Percentiles rank a stretch among this genome's conserved stretches.
These are phyloP conservation scores for Dryobates pubescens DNA, from an alignment of 2,797 vertebrate genomes.

Conservation along the genomic window DNA sequence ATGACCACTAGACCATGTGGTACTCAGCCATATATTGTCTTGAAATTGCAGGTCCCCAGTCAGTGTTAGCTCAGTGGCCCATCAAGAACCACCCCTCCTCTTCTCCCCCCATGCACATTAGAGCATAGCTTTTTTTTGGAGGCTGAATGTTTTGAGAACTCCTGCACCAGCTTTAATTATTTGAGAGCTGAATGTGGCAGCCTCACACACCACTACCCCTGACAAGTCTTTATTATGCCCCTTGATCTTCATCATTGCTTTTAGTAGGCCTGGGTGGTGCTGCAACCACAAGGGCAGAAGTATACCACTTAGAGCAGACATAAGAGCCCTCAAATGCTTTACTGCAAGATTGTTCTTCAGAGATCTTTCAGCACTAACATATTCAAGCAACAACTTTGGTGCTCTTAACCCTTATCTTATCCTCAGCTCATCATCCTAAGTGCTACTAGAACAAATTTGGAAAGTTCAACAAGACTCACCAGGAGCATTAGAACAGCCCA, in stretches of 20 bases:
- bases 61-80: neutral
- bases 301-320: neutral
- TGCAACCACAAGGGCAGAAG: neutral
- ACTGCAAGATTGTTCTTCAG: neutral
- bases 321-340: neutral
- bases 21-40: neutral
- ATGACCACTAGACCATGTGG: too few species aligned
- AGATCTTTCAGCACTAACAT: neutral
- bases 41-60: neutral
- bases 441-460: neutral
- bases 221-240: neutral
- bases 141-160: neutral
- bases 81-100: neutral
- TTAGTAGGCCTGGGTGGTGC: neutral
- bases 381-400: neutral
- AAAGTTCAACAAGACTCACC: neutral
- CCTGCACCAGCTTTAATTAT: neutral
- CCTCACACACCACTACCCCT: neutral
- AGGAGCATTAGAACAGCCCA: neutral
- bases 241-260: neutral
- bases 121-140: neutral
- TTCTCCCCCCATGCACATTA: neutral
- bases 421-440: neutral
- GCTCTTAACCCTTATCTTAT: neutral
- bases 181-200: neutral